phyloP scores from a whole-genome alignment of 1,140 invertebrate genomes.

The Drosophila jambulina region DNA sequence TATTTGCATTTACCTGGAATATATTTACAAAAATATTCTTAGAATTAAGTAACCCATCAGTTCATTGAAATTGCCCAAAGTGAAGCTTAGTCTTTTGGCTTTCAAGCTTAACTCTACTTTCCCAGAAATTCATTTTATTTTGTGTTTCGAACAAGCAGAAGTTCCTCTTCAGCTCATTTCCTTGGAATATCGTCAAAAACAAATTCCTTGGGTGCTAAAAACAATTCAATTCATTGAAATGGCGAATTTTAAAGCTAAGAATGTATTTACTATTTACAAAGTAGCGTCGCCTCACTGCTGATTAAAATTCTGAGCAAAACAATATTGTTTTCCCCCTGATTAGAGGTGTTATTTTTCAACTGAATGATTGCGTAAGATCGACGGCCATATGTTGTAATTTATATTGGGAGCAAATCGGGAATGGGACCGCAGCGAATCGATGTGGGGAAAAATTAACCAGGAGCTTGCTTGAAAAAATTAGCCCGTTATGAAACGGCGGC shows the following conservation, averaged over 20 bases:
- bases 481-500: constrained; percentile 17
- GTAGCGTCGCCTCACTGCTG: constrained; percentile 17
- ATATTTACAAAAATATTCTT: not conserved
- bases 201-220: not conserved
- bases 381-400: constrained; percentile 22
- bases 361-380: constrained; percentile 23
- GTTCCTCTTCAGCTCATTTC: not conserved
- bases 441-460: not conserved
- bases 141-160: not conserved
- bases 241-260: not conserved
- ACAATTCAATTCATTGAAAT: not conserved
- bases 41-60: not conserved
- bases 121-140: not conserved
- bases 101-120: not conserved
- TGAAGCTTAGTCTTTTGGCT: not conserved
- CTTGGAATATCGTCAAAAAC: not conserved
- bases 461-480: constrained; percentile 7
- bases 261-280: constrained; percentile 6
- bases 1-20: no score
- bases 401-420: constrained; percentile 16
- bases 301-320: constrained; percentile 9
- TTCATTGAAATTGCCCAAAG: not conserved
- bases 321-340: constrained; percentile 10
- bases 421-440: constrained; percentile 20
- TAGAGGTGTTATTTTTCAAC: constrained; percentile 31